Evolutionary conservation across 2,113 vertebrate genomes (phyloP).

Genomic region (Percina caprodes): DNA sequence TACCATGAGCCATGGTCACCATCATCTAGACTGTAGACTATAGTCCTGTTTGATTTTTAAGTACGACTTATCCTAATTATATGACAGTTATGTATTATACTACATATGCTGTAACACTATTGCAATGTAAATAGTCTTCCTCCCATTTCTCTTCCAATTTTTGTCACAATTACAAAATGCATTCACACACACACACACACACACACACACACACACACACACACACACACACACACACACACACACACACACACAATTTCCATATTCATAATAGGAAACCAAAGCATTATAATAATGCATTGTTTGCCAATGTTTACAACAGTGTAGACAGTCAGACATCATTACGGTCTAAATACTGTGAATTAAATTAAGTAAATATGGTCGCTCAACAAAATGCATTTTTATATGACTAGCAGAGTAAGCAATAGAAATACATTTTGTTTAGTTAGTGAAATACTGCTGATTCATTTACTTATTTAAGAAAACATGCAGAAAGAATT

Average conservation of each 20-base stretch:
- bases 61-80: conserved; percentile 16
- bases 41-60: conserved; percentile 20
- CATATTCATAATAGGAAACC: conserved; percentile 64
- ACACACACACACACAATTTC: no score
- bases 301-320: conserved; percentile 67
- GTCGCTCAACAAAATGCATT: conserved; percentile 54
- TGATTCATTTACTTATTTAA: conserved; percentile 21
- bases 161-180: conserved; percentile 25
- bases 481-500: background rate
- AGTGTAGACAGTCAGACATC: conserved; percentile 62
- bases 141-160: conserved; percentile 39
- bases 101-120: background rate
- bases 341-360: conserved; percentile 69
- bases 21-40: background rate
- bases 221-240: conserved; percentile 18
- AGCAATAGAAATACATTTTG: conserved; percentile 20
- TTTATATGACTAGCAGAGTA: conserved; percentile 43
- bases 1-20: background rate
- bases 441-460: conserved; percentile 39
- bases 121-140: background rate
- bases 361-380: conserved; percentile 71
- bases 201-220: conserved; percentile 10
- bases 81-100: conserved; percentile 15
- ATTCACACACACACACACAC: background rate
- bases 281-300: conserved; percentile 65